Conservation (phyloP, 2,113 vertebrate genomes). For the Brienomyrus longianalis region DNA sequence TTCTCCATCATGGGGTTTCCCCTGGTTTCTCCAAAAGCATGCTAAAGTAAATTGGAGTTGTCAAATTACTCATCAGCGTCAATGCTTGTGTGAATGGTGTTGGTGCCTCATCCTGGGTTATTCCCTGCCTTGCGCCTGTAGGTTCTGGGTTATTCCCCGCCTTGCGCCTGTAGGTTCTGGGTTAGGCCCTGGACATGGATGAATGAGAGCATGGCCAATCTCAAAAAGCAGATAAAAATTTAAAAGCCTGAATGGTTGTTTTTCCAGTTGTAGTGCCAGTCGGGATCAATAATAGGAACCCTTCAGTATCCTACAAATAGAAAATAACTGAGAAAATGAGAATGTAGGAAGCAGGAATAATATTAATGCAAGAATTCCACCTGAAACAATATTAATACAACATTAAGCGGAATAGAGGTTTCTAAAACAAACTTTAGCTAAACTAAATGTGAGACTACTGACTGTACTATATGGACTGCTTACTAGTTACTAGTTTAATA, state of each 20-base stretch:
- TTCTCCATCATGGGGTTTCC: neutral
- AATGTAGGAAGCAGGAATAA: neutral
- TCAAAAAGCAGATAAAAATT: neutral
- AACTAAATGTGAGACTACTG: neutral
- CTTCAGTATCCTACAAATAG: neutral
- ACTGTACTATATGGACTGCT: neutral
- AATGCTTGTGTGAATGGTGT: neutral
- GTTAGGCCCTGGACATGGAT: neutral
- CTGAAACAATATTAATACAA: neutral
- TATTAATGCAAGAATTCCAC: neutral
- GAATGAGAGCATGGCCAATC: neutral
- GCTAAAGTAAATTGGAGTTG: neutral
- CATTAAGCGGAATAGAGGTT: neutral
- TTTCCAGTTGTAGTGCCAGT: neutral
- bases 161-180: neutral
- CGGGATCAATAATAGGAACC: neutral
- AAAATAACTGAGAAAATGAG: neutral
- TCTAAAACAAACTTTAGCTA: neutral
- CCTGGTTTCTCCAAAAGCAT: neutral
- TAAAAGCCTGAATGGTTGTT: neutral
- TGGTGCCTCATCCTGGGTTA: neutral
- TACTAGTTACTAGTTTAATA: neutral
- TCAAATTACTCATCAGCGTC: neutral
- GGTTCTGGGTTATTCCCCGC: neutral
- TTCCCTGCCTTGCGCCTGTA: neutral